Conservation (phyloP, 2,113 vertebrate genomes). For the Microtus pennsylvanicus region DNA sequence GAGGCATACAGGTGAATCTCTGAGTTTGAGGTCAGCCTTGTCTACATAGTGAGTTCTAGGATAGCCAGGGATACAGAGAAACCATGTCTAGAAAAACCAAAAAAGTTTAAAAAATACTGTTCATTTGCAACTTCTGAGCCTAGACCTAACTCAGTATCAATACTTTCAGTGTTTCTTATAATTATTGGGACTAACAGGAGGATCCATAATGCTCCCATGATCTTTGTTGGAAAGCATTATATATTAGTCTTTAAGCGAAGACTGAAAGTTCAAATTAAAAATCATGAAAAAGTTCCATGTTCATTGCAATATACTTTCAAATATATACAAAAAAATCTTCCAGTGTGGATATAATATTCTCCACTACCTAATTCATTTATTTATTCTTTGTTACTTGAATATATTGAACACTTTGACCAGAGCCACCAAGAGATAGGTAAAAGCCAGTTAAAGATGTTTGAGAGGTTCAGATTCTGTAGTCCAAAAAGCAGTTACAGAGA, state of each 20-base stretch:
- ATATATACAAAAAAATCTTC: constrained; percentile 38
- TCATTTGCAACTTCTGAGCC: neutral
- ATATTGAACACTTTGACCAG: constrained; percentile 23
- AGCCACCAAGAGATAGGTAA: neutral
- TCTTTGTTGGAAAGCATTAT: neutral
- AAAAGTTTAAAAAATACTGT: neutral
- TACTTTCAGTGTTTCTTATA: neutral
- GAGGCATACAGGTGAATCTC: neutral
- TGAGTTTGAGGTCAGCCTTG: neutral
- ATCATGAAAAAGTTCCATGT: neutral
- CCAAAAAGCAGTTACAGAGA: constrained; percentile 41
- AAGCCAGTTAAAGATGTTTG: neutral
- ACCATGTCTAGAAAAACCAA: neutral
- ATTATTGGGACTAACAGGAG: neutral
- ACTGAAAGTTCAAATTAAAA: constrained; percentile 33
- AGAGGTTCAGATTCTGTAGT: constrained; percentile 16
- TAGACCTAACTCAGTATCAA: neutral
- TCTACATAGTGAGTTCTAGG: neutral
- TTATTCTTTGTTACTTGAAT: neutral
- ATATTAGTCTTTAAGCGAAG: constrained; percentile 43
- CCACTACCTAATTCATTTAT: neutral
- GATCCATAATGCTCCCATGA: neutral
- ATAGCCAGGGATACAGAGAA: neutral
- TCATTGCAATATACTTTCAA: constrained; percentile 60
- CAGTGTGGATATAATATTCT: neutral